Base-by-base conservation (phyloP, 2,888 invertebrate species). In the Cataglyphis cursor region DNA sequence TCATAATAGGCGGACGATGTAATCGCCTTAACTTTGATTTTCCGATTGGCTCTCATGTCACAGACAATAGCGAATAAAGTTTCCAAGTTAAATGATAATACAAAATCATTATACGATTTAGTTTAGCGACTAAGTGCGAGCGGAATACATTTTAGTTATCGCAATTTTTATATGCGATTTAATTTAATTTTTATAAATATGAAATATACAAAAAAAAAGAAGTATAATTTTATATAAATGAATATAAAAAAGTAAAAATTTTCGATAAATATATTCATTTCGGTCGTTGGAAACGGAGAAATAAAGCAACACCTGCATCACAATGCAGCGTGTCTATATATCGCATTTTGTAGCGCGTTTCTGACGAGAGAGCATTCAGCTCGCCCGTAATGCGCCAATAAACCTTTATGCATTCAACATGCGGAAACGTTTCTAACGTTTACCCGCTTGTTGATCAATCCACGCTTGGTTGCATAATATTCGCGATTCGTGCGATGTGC, bases 21-120 rank as follows among this genome's bases (percentile, higher is more conserved):
- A 88, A 88, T 90, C 89, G 84, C 85, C 87, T 88, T 90, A 90
- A 88, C 90, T 87, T 88, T 85, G 87, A 90, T 88, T 87, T 88
- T 90, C 89, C 86, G 82, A 90, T 88, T 87, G 90, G 85, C 84
- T 73, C 85, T 85, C 78, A 76, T 86, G 85, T 83, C 85, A 51
- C 81, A 41, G 74, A 84, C 87, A 87, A 89, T 82, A 64, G 41
- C 44, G 21, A 61, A 54, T 74, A 21, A 35, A 72, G 54, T 75
- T 66, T 65, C 64, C 51, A 35, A 81, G 82, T 78, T 80, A 73
- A 80, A 59, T 44, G 44, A 44, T 21, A 15, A 24, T 24, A 12
- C 35, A 24, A 28, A 57, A 24, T 68, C 12, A 35, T 38, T n/a
- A 8, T 59, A n/a, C 21, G 48, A 15, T 57, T 21, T 59, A 44